Conservation (phyloP, 2,113 vertebrate genomes). For the Perccottus glenii region DNA sequence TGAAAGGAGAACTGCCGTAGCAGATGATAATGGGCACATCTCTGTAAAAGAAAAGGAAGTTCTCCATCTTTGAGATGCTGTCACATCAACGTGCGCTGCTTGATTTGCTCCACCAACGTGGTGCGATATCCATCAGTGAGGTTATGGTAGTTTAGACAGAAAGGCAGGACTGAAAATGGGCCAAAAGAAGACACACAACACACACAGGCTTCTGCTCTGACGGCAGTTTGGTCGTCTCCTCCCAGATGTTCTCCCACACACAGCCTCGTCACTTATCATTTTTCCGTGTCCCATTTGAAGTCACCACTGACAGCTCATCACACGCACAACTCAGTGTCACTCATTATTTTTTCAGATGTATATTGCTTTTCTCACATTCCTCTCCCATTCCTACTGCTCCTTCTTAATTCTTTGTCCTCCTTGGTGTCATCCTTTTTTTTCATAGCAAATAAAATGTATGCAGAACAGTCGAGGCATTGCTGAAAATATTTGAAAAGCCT, state of each 20-base stretch:
- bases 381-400: neutral
- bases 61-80: conserved; percentile 16
- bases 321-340: conserved; percentile 38
- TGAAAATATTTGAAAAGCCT: no score
- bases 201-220: neutral
- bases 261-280: conserved; percentile 29
- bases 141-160: conserved; percentile 20
- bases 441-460: no score
- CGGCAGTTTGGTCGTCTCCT: conserved; percentile 10
- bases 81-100: conserved; percentile 13
- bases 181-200: conserved; percentile 18
- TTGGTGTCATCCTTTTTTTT: conserved; percentile 23
- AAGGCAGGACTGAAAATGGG: conserved; percentile 21
- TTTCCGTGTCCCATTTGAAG: conserved; percentile 26
- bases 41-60: conserved; percentile 11
- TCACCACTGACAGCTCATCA: conserved; percentile 47
- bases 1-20: neutral
- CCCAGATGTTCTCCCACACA: conserved; percentile 7
- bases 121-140: conserved; percentile 12
- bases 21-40: conserved; percentile 12
- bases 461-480: no score
- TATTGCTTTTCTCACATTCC: conserved; percentile 21
- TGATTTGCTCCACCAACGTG: conserved; percentile 5
- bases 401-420: conserved; percentile 24
- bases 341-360: conserved; percentile 49